Evolutionary conservation across 2,113 vertebrate genomes (phyloP), one percentile per base, ranked within the genome.

Genomic region (Australoheros scitulus): DNA sequence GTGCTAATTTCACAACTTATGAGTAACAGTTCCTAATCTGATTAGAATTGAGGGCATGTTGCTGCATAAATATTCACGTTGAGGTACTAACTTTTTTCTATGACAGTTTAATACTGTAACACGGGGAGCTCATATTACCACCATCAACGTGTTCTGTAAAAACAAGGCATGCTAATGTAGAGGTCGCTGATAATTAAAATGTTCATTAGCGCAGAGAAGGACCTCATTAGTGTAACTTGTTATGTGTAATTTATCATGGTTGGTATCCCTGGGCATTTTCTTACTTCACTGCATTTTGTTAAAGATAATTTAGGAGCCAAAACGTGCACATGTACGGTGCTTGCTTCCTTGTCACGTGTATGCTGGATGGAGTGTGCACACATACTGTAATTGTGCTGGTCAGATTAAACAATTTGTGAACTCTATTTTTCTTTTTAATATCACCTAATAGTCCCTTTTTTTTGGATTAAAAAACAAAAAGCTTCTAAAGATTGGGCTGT

Each of bases 401-500:
- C 34, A 57, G 5, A 58, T 58, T 32, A 5, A 38, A 58, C 0
- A 38, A 80, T 26, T 55, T 79, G 14, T 22, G 13, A 11, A 15
- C 56, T 76, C 50, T 72, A 18, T 57, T 86, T 78, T 87, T 82
- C 52, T 75, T 83, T 82, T 85, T 70, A 68, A 80, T 76, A 79
- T 81, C 75, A 70, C 79, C 70, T 82, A 64, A 32, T 79, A n/a
- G 20, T 81, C 55, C 61, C 10, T 47, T 15, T 29, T 50, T 47
- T 50, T 14, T 50, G 47, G 14, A 50, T 15, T 50, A 50, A 50
- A 50, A 43, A 47, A 47, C 63, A 60, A 90, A 88, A 82, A 84
- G 24, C 59, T 24, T 18, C 57, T 70, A 65, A 88, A 88, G 85
- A 86, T 93, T 88, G 36, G 82, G n/a, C 24, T 11, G 60, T 11